phyloP scores from a whole-genome alignment of 2,797 vertebrate genomes.

The Saguinus oedipus region DNA sequence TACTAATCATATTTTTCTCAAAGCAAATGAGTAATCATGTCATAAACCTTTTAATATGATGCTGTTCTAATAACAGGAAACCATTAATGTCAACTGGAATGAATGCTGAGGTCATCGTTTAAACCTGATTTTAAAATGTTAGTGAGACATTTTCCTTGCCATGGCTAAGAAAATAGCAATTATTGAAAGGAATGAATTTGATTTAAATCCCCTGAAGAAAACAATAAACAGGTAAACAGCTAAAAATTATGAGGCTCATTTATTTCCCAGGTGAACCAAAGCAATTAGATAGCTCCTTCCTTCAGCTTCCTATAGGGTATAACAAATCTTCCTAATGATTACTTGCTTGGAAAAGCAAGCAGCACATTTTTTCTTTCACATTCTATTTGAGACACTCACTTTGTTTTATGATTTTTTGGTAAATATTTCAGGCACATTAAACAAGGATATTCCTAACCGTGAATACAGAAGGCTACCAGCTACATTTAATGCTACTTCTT shows the following conservation, averaged over 20 bases:
- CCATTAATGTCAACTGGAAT: background rate
- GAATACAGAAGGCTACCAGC: background rate
- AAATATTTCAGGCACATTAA: background rate
- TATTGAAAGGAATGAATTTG: conserved; percentile 42
- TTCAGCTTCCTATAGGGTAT: background rate
- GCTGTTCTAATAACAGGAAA: conserved; percentile 12
- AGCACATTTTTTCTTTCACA: background rate
- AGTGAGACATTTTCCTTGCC: background rate
- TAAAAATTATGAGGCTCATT: conserved; percentile 61
- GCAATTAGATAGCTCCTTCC: conserved; percentile 42
- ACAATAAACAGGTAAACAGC: conserved; percentile 55
- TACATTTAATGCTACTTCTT: background rate
- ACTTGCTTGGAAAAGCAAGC: background rate
- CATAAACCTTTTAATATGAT: conserved; percentile 15
- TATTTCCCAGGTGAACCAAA: conserved; percentile 70
- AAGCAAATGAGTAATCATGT: background rate
- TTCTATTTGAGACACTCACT: background rate
- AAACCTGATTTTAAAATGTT: conserved; percentile 12
- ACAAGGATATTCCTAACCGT: background rate
- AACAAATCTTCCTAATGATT: conserved; percentile 25
- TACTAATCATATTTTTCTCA: conserved; percentile 17
- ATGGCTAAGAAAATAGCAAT: background rate
- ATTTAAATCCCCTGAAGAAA: conserved; percentile 54
- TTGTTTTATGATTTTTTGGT: background rate
- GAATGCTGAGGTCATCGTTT: background rate